Evolutionary conservation across 2,113 vertebrate genomes (phyloP), one percentile per base, ranked within the genome.

Genomic region (Cnemophilus loriae): DNA sequence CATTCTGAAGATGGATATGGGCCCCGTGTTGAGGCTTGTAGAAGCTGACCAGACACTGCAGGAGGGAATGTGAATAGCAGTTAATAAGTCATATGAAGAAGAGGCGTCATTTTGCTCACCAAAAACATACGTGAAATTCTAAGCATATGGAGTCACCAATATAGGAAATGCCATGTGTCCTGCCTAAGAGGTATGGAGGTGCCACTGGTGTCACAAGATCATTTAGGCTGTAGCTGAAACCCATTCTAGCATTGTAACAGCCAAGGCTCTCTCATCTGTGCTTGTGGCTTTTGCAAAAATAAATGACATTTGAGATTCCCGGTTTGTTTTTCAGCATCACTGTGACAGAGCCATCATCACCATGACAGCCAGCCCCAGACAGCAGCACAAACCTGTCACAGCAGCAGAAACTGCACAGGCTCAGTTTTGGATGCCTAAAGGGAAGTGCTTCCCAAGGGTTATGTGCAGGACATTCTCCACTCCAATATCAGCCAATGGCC

Each of bases 401-500:
- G 39, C 67, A 18, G 50, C 11, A 37, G 32, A 75, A 18, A 1
- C 64, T 26, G n/a, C 24, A 37, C 26, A 35, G 69, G 20, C 6
- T 35, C 32, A 11, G 0, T 3, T 16, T 2, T 21, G n/a, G 53
- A 1, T 44, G 30, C 60, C 41, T 12, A 0, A 60, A 74, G 57
- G 53, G 4, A 15, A 37, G 24, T 4, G 17, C 41, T 87, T 57
- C 80, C 70, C 60, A 37, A 28, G 41, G 50, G n/a, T 41, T n/a
- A 10, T 3, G 0, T 12, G 14, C 19, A 56, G 63, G 52, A 17
- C 12, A 7, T 23, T 46, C 80, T 56, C 28, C 16, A 1, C 32
- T 64, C 30, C 23, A 26, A 0, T 8, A 33, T 32, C 55, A 56
- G 60, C 50, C 60, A 35, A 2, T 33, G 63, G 7, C 12, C 24